Percentiles rank a stretch among this genome's conserved stretches.
Evolutionary conservation across 2,797 vertebrate genomes (phyloP).

Genomic region (Lycodopsis pacificus): DNA sequence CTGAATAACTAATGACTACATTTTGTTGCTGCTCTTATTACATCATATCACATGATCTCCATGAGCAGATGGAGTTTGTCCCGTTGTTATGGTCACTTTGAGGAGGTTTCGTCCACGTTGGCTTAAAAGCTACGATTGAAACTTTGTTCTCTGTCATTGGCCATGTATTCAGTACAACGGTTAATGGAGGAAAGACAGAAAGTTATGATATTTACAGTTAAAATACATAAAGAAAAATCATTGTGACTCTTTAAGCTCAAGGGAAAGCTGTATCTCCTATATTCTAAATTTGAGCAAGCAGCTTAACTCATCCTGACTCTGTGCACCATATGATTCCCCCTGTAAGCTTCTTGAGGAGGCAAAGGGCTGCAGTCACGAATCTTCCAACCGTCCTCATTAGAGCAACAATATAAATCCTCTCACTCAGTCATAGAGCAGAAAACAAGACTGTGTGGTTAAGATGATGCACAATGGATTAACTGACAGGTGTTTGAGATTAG

Average conservation of each 20-base stretch:
- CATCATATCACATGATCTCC: no score
- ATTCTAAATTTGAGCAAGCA: slow-evolving; percentile 10
- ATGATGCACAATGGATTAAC: neutral
- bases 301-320: slow-evolving; percentile 19
- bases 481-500: neutral
- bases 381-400: slow-evolving; percentile 5
- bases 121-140: no score
- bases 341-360: slow-evolving; percentile 25
- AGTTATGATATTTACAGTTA: neutral
- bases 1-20: no score
- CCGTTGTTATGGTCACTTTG: no score
- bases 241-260: neutral
- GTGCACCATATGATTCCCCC: slow-evolving; percentile 8
- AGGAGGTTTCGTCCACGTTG: no score
- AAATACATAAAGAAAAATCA: neutral
- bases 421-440: neutral
- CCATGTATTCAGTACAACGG: no score
- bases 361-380: slow-evolving; percentile 12
- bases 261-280: neutral
- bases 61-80: no score
- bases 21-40: no score
- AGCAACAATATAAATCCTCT: neutral
- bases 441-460: neutral
- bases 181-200: neutral
- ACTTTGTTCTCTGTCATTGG: no score